A percentile compares a stretch with the other conserved stretches of the same genome.
Conservation (phyloP, 2,113 vertebrate species). For the Pelmatolapia mariae region DNA sequence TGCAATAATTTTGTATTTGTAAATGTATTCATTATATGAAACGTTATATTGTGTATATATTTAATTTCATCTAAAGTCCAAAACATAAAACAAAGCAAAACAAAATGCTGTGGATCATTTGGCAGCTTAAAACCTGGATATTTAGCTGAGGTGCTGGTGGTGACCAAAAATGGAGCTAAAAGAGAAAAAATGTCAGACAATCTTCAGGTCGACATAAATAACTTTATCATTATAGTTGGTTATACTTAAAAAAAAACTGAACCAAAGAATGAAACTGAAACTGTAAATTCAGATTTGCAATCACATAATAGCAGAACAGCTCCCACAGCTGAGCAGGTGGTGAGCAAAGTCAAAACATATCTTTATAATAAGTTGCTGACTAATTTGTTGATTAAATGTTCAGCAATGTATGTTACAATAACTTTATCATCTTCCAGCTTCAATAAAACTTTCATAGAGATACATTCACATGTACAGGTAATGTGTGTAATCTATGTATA, state of each 20-base stretch:
- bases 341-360: background rate
- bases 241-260: background rate
- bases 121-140: background rate
- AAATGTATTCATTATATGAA: background rate
- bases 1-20: background rate
- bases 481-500: background rate
- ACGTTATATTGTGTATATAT: background rate
- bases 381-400: background rate
- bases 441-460: background rate
- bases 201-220: background rate
- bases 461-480: background rate
- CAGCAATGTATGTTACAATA: background rate
- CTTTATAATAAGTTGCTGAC: background rate
- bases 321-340: background rate
- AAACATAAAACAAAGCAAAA: background rate
- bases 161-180: background rate
- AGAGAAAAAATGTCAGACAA: background rate
- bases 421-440: background rate
- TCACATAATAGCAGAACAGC: background rate
- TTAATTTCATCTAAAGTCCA: background rate
- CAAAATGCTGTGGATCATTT: background rate
- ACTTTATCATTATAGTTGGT: background rate
- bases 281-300: background rate
- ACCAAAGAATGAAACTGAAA: background rate
- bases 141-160: background rate